Conservation (phyloP, 2,113 vertebrate species). For the Regulus satrapa region DNA sequence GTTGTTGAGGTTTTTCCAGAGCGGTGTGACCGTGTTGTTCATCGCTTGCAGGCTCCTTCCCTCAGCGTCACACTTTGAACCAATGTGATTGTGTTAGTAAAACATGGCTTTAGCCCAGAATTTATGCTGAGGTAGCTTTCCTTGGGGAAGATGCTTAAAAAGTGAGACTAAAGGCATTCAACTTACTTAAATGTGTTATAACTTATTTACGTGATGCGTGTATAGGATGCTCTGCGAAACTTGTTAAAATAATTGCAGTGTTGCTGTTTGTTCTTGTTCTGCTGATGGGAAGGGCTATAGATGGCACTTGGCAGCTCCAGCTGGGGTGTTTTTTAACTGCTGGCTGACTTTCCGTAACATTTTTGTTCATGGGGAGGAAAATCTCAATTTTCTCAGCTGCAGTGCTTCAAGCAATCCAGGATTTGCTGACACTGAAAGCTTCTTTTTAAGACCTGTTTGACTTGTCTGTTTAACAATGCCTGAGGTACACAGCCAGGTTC, state of each 20-base stretch:
- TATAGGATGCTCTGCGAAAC: not conserved
- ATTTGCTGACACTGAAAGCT: not conserved
- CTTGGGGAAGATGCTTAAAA: not conserved
- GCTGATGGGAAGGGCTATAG: not conserved
- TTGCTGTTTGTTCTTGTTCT: not conserved
- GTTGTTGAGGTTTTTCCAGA: not conserved
- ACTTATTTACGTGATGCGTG: not conserved
- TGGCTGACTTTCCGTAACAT: rapidly evolving
- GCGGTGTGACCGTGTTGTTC: not conserved
- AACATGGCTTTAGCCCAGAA: not conserved
- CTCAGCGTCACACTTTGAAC: not conserved
- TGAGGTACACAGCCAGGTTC: not conserved
- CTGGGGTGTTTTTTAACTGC: not conserved
- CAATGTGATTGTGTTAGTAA: not conserved
- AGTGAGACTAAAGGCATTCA: not conserved
- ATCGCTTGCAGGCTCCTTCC: not conserved
- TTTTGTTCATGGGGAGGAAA: not conserved
- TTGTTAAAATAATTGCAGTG: not conserved
- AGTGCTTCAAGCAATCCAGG: not conserved
- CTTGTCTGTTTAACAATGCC: not conserved
- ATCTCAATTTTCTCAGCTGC: not conserved
- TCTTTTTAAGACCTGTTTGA: not conserved
- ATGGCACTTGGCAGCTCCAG: not conserved
- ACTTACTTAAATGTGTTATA: not conserved
- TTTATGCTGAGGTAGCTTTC: not conserved